Base-by-base conservation (phyloP, 2,888 invertebrate genomes). In the Balanococcus diminutus region DNA sequence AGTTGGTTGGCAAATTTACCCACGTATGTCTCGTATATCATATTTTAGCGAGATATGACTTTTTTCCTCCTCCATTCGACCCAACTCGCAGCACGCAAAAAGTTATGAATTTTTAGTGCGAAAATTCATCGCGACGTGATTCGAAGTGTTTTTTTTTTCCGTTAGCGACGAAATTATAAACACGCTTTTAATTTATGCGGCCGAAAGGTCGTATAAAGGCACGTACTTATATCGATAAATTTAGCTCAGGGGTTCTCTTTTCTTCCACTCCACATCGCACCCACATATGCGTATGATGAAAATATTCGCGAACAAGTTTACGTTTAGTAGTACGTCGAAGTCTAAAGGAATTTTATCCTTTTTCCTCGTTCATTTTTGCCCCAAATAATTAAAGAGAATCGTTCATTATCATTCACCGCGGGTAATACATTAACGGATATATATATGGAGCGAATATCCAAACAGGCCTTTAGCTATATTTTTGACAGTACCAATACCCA, bases 21-120 rank as follows among this genome's bases (percentile, higher is more conserved):
- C 61, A 28, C 61, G 61, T 67, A 67, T 67, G 61, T 28, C 61
- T 67, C 61, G 61, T 67, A 67, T 67, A 67, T 67, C 61, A 67
- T 67, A 19, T 56, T 56, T 56, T 56, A n/a, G 19, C 19, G 9
- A 5, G 19, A n/a, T 11, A 19, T 19, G 25, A 28, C 4, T 25
- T 67, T 67, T 67, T 67, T 28, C 11, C 46, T 46, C 14, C 14
- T 16, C 0, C 61, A 11, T 11, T 25, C 14, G 22, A 9, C 25
- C 25, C 11, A 61, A 3, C 22, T 56, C 19, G 6, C 9, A 11
- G 2, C 61, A 28, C 61, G 61, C 61, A 67, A 67, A 51, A 67
- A 25, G 61, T 67, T 28, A 67, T 67, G 61, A 67, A 67, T 67
- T 67, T 67, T 67, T 25, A 67, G 25, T 1, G 22, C 14, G 61